Percentiles rank a stretch among this genome's conserved stretches.
Conservation (phyloP, 2,797 vertebrate species). For the Ceryle rudis region DNA sequence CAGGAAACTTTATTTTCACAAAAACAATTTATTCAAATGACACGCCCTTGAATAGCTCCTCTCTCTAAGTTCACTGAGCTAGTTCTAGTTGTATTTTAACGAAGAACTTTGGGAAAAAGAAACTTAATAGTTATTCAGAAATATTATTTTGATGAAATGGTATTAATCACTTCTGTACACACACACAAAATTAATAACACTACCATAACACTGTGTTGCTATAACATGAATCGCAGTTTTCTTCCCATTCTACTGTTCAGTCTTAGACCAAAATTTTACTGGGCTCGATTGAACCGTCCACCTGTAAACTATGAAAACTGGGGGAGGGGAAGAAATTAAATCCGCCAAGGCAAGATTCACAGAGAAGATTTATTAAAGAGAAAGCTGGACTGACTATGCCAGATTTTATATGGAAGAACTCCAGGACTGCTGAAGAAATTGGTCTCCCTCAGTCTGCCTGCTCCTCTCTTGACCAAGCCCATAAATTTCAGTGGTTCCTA, state of each 20-base stretch:
- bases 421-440: neutral
- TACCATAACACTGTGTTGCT: neutral
- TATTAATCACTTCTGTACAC: neutral
- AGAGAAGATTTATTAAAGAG: neutral
- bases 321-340: neutral
- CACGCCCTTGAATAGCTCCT: neutral
- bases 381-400: neutral
- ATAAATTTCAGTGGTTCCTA: neutral
- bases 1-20: conserved; percentile 1
- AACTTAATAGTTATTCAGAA: neutral
- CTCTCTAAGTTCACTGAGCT: neutral
- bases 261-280: neutral
- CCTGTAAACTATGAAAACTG: neutral
- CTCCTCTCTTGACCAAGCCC: neutral
- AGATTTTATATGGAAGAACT: neutral
- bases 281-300: neutral
- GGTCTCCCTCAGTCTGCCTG: neutral
- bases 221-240: rapidly evolving
- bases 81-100: neutral
- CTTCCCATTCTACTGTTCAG: neutral
- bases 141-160: neutral
- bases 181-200: neutral
- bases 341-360: neutral
- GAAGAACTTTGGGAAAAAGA: neutral
- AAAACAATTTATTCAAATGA: neutral